Evolutionary conservation across 2,888 invertebrate species (phyloP), one percentile per base, ranked within the genome.

Genomic region (Polydrusus cervinus): DNA sequence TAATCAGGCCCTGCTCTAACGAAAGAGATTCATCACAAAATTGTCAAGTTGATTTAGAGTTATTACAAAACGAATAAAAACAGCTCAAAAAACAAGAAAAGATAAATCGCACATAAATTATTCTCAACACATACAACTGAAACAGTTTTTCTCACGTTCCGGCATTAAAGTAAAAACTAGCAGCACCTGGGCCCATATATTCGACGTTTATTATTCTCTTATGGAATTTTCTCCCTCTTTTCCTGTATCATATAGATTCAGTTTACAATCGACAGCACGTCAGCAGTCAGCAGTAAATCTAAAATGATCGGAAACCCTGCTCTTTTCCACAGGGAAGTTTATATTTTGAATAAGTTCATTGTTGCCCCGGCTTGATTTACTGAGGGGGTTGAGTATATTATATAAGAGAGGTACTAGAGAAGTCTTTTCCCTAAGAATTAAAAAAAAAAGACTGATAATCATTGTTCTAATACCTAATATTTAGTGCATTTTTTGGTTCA

Each of bases 201-300:
- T 34, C 51, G 9, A 49, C 66, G 10, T 66, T 66, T 71, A 62
- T 61, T 64, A 71, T 64, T 62, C 71, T 43, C 38, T 38, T 53
- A 43, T 65, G 34, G 40, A 64, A 70, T 70, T 49, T 70, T 61
- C 70, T 61, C 34, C 47, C 25, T 47, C 45, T 66, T 71, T 66
- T 40, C 57, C 25, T 34, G 14, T 18, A 34, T 57, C 57, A 55
- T 69, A 53, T 55, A 74, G 51, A 73, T 74, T 69, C 57, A 49
- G 64, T 74, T 74, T 74, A 70, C 70, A 70, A 55, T 49, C 64
- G 64, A 62, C 61, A 69, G 69, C 60, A 62, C 69, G 74, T 74
- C 74, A 74, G 74, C 69, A 74, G 74, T 74, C 74, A 70, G 74
- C 74, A 74, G 74, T 74, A 74, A 74, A 74, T 74, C 65, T 57